These are phyloP conservation scores for Silvanus unidentatus DNA, from an alignment of 2,888 invertebrate genomes.

Conservation along the genomic window DNA sequence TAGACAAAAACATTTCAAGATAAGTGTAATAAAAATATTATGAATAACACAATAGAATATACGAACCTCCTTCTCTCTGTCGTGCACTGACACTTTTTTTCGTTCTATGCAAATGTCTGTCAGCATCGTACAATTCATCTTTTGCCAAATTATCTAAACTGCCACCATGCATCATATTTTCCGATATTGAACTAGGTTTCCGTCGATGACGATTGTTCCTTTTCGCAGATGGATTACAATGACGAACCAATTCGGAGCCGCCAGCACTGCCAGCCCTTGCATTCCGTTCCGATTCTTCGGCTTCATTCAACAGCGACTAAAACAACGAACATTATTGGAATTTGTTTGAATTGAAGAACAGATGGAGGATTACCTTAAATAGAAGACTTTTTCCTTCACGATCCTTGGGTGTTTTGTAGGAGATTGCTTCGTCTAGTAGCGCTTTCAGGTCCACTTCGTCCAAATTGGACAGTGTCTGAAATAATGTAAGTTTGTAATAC, in stretches of 20 bases:
- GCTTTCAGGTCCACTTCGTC: conserved; percentile 73
- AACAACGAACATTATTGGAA: conserved; percentile 12
- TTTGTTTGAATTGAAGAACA: neutral
- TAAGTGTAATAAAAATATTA: no score
- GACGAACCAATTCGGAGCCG: conserved; percentile 44
- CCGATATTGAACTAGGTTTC: conserved; percentile 47
- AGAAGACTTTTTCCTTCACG: conserved; percentile 77
- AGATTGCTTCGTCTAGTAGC: conserved; percentile 76
- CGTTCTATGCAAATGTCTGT: conserved; percentile 25
- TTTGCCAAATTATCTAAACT: conserved; percentile 54
- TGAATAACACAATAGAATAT: no score
- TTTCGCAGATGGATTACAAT: conserved; percentile 46
- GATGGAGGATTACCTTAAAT: conserved; percentile 58
- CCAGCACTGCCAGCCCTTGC: conserved; percentile 51
- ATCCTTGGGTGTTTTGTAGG: conserved; percentile 79
- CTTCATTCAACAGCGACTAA: conserved; percentile 70
- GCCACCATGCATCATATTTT: conserved; percentile 52
- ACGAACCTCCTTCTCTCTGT: conserved; percentile 59
- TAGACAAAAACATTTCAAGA: no score
- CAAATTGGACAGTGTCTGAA: conserved; percentile 47
- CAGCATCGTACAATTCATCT: conserved; percentile 41
- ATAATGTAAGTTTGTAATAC: neutral
- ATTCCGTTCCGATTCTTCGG: conserved; percentile 67
- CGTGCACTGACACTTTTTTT: conserved; percentile 42
- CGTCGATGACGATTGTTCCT: conserved; percentile 34